A percentile compares a stretch with the other conserved stretches of the same genome.
phyloP scores from a whole-genome alignment of 2,888 invertebrate species.

The Cephus sareptanus region DNA sequence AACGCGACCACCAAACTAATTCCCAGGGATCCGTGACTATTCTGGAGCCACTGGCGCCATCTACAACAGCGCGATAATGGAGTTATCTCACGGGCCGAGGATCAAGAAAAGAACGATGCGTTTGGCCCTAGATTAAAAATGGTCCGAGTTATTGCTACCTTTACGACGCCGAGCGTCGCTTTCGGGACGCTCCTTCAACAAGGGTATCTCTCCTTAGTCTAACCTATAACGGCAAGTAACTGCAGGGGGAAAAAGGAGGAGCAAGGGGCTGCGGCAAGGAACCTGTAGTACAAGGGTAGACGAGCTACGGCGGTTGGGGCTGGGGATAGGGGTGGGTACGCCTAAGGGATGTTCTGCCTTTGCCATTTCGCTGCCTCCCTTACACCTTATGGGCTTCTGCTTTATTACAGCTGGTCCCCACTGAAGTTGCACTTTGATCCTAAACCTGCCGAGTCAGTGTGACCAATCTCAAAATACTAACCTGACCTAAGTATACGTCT shows the following conservation, averaged over 20 bases:
- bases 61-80: not conserved
- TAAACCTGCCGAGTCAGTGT: not conserved
- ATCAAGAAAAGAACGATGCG: not conserved
- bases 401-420: not conserved
- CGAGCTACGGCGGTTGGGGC: not conserved
- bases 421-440: not conserved
- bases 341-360: not conserved
- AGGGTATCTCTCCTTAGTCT: not conserved
- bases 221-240: not conserved
- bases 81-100: not conserved
- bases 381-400: not conserved
- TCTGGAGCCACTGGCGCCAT: constrained; percentile 5
- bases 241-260: not conserved
- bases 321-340: not conserved
- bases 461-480: not conserved
- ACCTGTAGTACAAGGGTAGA: not conserved
- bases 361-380: not conserved
- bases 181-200: not conserved
- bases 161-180: not conserved
- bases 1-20: constrained; percentile 39
- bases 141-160: not conserved
- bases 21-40: constrained; percentile 23
- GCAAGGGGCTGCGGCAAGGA: not conserved
- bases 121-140: constrained; percentile 1
- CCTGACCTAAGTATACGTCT: not conserved